These are phyloP conservation scores for Selene dorsalis DNA, from an alignment of 2,797 vertebrate species.

Conservation along the genomic window DNA sequence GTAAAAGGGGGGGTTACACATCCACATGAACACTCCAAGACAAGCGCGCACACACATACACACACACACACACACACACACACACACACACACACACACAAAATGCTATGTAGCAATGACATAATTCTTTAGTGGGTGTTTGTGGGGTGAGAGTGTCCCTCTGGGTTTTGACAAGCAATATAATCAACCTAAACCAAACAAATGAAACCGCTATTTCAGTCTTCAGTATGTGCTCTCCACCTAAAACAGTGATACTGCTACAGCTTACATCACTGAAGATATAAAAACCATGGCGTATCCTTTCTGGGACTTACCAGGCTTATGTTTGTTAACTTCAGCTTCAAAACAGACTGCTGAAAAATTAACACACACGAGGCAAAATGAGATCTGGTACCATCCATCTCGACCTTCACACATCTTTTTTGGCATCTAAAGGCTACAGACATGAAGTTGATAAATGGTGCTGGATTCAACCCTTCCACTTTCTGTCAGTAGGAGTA, in stretches of 20 bases:
- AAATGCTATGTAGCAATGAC: slow-evolving; percentile 39
- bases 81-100: slow-evolving; percentile 29
- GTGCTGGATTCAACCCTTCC: slow-evolving; percentile 20
- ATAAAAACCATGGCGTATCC: slow-evolving; percentile 19
- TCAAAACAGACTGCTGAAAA: slow-evolving; percentile 5
- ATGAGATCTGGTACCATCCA: slow-evolving; percentile 24
- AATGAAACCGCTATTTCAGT: slow-evolving; percentile 38
- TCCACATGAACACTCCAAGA: slow-evolving; percentile 45
- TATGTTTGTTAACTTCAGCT: slow-evolving; percentile 1
- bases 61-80: slow-evolving; percentile 27
- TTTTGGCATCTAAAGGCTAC: slow-evolving; percentile 47
- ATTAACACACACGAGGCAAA: slow-evolving; percentile 17
- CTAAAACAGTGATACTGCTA: slow-evolving; percentile 4
- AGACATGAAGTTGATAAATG: slow-evolving; percentile 46
- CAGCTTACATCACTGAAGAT: slow-evolving; percentile 14
- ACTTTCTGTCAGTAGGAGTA: slow-evolving; percentile 22
- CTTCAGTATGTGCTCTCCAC: slow-evolving; percentile 2
- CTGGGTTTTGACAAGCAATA: slow-evolving; percentile 48
- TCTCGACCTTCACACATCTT: slow-evolving; percentile 23
- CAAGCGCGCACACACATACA: not conserved
- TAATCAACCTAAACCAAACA: slow-evolving; percentile 43
- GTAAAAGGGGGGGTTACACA: slow-evolving; percentile 16
- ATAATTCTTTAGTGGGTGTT: slow-evolving; percentile 42
- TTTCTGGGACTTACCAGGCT: slow-evolving; percentile 30
- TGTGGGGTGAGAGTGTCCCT: slow-evolving; percentile 26